Evolutionary conservation across 2,797 vertebrate species (phyloP).

Genomic region (Sebastes reedi): DNA sequence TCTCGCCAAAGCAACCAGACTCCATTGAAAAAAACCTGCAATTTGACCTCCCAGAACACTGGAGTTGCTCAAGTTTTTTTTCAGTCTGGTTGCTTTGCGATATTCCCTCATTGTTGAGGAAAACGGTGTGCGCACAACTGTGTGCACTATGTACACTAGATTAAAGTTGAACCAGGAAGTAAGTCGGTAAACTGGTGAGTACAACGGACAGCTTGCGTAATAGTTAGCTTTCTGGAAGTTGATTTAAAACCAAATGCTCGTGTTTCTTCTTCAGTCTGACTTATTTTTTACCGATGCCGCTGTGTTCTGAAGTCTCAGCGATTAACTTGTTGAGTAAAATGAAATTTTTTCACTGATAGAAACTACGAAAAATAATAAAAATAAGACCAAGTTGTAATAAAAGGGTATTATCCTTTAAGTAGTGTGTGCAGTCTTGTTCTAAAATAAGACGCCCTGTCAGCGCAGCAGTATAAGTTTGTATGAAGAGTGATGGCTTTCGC

Average conservation of each 20-base stretch:
- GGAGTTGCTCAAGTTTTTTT: too few species aligned
- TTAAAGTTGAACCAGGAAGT: neutral
- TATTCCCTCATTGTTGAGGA: neutral
- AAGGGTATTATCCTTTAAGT: neutral
- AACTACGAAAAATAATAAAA: neutral
- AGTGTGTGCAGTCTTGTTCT: neutral
- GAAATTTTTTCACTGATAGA: neutral
- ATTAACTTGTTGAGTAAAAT: neutral
- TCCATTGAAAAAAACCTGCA: neutral
- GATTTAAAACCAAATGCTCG: neutral
- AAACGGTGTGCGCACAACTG: too few species aligned
- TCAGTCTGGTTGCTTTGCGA: too few species aligned
- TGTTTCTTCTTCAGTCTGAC: neutral
- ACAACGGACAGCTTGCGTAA: too few species aligned
- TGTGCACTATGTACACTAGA: neutral
- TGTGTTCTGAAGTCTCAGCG: neutral
- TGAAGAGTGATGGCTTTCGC: neutral
- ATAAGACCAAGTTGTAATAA: neutral
- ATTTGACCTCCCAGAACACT: too few species aligned
- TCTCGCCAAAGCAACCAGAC: too few species aligned
- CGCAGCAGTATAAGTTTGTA: neutral
- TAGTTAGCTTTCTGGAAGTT: neutral
- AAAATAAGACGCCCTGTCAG: neutral
- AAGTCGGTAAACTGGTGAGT: neutral
- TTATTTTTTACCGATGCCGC: neutral